These are phyloP conservation scores for Caiman crocodilus DNA, from an alignment of 2,797 vertebrate species.

Conservation along the genomic window DNA sequence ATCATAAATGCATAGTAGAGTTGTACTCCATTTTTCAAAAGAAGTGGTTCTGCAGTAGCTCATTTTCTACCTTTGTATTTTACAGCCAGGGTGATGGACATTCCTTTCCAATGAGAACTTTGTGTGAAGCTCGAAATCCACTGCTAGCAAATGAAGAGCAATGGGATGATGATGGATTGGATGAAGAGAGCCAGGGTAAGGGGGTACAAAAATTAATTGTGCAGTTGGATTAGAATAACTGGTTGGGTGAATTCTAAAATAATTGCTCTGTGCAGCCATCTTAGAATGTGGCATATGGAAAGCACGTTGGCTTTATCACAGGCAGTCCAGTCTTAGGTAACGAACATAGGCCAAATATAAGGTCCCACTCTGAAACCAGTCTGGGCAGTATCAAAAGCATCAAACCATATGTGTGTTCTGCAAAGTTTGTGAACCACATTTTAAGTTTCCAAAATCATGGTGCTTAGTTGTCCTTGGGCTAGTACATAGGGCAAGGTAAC, in stretches of 20 bases:
- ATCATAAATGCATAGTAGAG: background rate
- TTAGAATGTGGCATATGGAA: background rate
- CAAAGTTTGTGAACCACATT: too few relatives aligned
- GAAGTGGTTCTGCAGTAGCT: background rate
- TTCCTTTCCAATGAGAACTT: constrained; percentile 90
- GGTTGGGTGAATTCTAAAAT: background rate
- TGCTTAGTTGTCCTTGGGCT: too few relatives aligned
- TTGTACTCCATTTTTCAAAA: background rate
- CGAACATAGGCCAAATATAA: background rate
- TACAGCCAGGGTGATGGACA: constrained; percentile 94
- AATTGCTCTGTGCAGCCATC: background rate
- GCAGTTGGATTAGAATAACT: background rate
- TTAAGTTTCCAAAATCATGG: too few relatives aligned
- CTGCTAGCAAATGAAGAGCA: constrained; percentile 90
- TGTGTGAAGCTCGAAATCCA: constrained; percentile 90
- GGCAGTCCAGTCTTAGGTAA: background rate
- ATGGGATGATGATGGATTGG: constrained; percentile 91
- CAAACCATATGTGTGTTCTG: too few relatives aligned
- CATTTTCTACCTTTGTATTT: background rate
- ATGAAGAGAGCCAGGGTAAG: constrained; percentile 91
- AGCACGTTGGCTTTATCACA: background rate
- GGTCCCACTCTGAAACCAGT: background rate
- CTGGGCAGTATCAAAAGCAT: too few relatives aligned
- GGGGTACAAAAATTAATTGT: background rate
- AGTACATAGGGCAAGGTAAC: too few relatives aligned